Evolutionary conservation across 2,888 invertebrate genomes (phyloP).

Genomic region (Zhuqinia jingwanae): DNA sequence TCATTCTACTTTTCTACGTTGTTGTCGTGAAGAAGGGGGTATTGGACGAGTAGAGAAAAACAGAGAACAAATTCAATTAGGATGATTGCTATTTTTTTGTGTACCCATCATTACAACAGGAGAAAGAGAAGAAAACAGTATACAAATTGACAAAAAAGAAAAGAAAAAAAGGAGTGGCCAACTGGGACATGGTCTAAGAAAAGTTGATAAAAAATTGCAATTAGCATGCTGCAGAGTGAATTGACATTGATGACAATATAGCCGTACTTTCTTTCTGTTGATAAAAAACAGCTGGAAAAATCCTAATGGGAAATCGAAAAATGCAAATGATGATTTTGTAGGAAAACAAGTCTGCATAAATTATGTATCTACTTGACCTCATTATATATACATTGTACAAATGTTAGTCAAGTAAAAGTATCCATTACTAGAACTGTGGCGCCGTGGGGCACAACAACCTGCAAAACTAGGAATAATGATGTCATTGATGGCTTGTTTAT

Average conservation of each 20-base stretch:
- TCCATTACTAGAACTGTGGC: too few relatives aligned
- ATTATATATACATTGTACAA: too few relatives aligned
- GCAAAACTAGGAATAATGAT: not conserved
- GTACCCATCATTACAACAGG: slow-evolving; percentile 30
- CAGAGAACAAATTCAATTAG: slow-evolving; percentile 56
- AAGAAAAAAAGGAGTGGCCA: not conserved
- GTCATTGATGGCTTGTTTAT: slow-evolving; percentile 1
- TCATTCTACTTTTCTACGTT: not conserved
- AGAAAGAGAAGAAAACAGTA: not conserved
- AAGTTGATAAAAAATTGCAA: slow-evolving; percentile 26
- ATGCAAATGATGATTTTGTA: too few relatives aligned
- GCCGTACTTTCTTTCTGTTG: not conserved
- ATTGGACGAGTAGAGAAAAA: not conserved
- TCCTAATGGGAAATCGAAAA: too few relatives aligned
- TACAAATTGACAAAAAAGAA: slow-evolving; percentile 2
- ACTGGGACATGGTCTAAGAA: not conserved
- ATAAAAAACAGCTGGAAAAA: too few relatives aligned
- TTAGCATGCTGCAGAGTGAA: not conserved
- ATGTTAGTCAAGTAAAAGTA: too few relatives aligned
- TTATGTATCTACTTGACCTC: not conserved
- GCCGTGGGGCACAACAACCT: too few relatives aligned
- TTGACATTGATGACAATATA: not conserved
- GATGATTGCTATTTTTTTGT: slow-evolving; percentile 49
- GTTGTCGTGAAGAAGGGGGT: too few relatives aligned
- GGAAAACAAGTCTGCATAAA: too few relatives aligned